A percentile compares a stretch with the other conserved stretches of the same genome.
phyloP scores from a whole-genome alignment of 2,888 invertebrate genomes.

The Orthosia gothica region DNA sequence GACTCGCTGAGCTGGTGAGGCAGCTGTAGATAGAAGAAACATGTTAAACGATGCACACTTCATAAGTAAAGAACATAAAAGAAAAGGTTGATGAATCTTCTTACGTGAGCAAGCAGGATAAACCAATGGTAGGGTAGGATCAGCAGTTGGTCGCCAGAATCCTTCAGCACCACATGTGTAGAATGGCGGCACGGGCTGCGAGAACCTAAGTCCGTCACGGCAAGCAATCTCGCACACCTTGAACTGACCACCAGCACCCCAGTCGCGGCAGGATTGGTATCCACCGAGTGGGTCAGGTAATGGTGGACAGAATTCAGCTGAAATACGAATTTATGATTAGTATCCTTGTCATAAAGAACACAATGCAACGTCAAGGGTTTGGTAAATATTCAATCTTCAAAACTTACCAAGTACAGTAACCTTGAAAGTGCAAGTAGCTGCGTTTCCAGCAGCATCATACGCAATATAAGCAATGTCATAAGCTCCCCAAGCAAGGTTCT shows the following conservation, averaged over 20 bases:
- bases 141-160: slow-evolving; percentile 97
- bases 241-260: slow-evolving; percentile 99
- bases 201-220: slow-evolving; percentile 96
- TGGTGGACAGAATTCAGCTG: slow-evolving; percentile 98
- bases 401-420: slow-evolving; percentile 96
- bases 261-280: slow-evolving; percentile 97
- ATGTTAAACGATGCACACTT: background rate
- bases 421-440: slow-evolving; percentile 97
- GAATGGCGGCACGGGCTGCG: slow-evolving; percentile 98
- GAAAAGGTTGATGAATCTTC: slow-evolving; percentile 61
- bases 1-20: slow-evolving; percentile 98
- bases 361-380: background rate
- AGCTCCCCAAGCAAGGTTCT: slow-evolving; percentile 97
- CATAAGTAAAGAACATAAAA: background rate
- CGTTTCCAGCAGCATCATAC: slow-evolving; percentile 97
- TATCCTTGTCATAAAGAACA: background rate
- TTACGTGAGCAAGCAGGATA: slow-evolving; percentile 98
- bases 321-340: slow-evolving; percentile 64
- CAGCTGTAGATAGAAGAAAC: slow-evolving; percentile 89
- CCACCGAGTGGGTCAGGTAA: slow-evolving; percentile 98
- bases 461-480: slow-evolving; percentile 98
- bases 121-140: slow-evolving; percentile 95
- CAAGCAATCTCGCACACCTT: slow-evolving; percentile 98
- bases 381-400: slow-evolving; percentile 3
- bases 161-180: slow-evolving; percentile 99